These are phyloP conservation scores for Cyanoderma ruficeps DNA, from an alignment of 2,113 vertebrate species.

Conservation along the genomic window DNA sequence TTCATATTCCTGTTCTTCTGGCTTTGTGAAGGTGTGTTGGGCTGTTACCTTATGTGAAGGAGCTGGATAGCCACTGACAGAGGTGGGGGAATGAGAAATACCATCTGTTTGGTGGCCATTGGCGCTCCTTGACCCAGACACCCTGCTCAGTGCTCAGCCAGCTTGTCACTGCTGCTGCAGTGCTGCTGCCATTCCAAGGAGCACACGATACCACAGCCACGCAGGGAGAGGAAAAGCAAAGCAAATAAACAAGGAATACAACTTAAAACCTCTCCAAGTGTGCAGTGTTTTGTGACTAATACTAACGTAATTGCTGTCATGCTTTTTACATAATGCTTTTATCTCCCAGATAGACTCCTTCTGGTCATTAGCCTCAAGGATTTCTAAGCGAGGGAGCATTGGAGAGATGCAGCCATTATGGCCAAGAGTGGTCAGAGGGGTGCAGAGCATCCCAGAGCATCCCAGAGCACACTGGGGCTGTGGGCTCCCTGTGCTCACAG, in stretches of 20 bases:
- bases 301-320: slow-evolving; percentile 40
- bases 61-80: not conserved
- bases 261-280: slow-evolving; percentile 26
- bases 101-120: not conserved
- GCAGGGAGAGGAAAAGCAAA: not conserved
- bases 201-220: not conserved
- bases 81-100: not conserved
- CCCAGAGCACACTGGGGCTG: not conserved
- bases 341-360: slow-evolving; percentile 17
- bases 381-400: not conserved
- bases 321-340: slow-evolving; percentile 50
- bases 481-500: not conserved
- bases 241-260: slow-evolving; percentile 24
- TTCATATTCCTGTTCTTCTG: not conserved
- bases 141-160: not conserved
- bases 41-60: not conserved
- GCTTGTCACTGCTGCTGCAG: not conserved
- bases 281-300: slow-evolving; percentile 55
- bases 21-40: not conserved
- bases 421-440: not conserved
- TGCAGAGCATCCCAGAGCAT: not conserved
- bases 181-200: not conserved
- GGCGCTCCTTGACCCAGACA: not conserved
- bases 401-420: not conserved
- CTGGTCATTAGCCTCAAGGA: slow-evolving; percentile 37